phyloP scores from a whole-genome alignment of 2,888 invertebrate genomes.

The Ophioninae sp. region DNA sequence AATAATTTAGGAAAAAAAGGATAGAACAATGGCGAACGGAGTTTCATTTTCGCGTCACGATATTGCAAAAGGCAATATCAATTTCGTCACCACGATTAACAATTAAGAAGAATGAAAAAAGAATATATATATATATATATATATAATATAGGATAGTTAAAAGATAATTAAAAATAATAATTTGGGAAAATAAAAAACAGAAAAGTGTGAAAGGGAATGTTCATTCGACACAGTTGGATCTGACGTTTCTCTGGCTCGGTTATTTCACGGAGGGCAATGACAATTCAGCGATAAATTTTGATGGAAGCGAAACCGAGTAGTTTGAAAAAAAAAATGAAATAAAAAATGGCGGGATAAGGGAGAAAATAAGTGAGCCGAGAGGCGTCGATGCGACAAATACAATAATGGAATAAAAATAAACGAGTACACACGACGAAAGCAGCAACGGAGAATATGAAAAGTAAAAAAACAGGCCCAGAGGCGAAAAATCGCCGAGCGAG shows the following conservation, averaged over 20 bases:
- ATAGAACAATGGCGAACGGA: no score
- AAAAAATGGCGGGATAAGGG: not conserved
- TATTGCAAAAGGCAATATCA: slow-evolving; percentile 20
- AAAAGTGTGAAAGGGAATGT: no score
- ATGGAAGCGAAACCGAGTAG: not conserved
- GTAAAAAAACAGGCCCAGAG: slow-evolving; percentile 20
- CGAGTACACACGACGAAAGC: slow-evolving; percentile 39
- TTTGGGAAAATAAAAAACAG: not conserved
- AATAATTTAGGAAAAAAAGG: not conserved
- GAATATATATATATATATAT: no score
- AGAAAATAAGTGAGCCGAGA: slow-evolving; percentile 9
- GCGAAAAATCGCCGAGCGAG: slow-evolving; percentile 45
- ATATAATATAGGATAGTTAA: no score
- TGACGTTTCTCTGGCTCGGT: not conserved
- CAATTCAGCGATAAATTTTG: slow-evolving; percentile 35
- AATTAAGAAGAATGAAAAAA: not conserved
- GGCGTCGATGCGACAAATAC: slow-evolving; percentile 43
- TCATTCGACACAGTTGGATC: no score
- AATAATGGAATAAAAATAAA: slow-evolving; percentile 38
- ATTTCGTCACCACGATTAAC: slow-evolving; percentile 8
- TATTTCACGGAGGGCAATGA: not conserved
- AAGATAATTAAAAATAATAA: not conserved
- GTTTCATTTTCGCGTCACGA: slow-evolving; percentile 27
- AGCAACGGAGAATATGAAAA: slow-evolving; percentile 14
- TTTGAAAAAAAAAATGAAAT: slow-evolving; percentile 18